phyloP scores from a whole-genome alignment of 2,797 vertebrate species.

The Denticeps clupeoides region DNA sequence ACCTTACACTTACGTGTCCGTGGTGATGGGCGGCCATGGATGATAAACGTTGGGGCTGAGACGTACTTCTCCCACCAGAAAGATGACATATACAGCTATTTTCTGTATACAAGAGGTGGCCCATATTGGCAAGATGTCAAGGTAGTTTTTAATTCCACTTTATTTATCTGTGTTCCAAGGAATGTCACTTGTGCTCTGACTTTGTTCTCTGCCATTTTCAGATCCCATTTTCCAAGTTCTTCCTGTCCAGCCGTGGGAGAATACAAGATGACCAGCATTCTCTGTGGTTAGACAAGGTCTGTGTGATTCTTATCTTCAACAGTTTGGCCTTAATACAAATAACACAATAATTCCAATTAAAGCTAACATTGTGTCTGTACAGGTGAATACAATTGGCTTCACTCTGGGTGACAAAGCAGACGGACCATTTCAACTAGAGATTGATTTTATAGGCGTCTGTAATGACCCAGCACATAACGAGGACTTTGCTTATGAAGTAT shows the following conservation, averaged over 20 bases:
- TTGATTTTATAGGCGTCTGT: slow-evolving; percentile 78
- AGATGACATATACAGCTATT: slow-evolving; percentile 85
- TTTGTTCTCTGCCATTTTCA: slow-evolving; percentile 35
- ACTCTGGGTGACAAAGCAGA: slow-evolving; percentile 82
- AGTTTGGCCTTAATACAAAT: not conserved
- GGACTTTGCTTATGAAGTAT: slow-evolving; percentile 81
- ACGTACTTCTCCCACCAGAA: slow-evolving; percentile 67
- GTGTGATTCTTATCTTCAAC: not conserved
- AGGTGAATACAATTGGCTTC: slow-evolving; percentile 58
- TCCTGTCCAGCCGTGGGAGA: slow-evolving; percentile 77
- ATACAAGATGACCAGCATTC: slow-evolving; percentile 73
- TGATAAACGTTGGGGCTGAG: slow-evolving; percentile 74
- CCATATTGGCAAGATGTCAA: slow-evolving; percentile 95
- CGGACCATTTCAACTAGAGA: slow-evolving; percentile 86
- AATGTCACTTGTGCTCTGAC: too few relatives aligned
- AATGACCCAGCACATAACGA: slow-evolving; percentile 77
- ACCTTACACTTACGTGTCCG: slow-evolving; percentile 75
- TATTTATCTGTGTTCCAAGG: too few relatives aligned
- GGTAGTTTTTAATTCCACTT: too few relatives aligned
- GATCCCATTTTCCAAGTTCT: slow-evolving; percentile 97
- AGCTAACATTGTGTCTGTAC: too few relatives aligned
- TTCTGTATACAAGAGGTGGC: slow-evolving; percentile 86
- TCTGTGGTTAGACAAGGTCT: slow-evolving; percentile 80
- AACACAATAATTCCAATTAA: too few relatives aligned
- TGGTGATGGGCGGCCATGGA: slow-evolving; percentile 91